Percentiles rank a stretch among this genome's conserved stretches.
phyloP scores from a whole-genome alignment of 2,797 vertebrate genomes.

The Sparus aurata region DNA sequence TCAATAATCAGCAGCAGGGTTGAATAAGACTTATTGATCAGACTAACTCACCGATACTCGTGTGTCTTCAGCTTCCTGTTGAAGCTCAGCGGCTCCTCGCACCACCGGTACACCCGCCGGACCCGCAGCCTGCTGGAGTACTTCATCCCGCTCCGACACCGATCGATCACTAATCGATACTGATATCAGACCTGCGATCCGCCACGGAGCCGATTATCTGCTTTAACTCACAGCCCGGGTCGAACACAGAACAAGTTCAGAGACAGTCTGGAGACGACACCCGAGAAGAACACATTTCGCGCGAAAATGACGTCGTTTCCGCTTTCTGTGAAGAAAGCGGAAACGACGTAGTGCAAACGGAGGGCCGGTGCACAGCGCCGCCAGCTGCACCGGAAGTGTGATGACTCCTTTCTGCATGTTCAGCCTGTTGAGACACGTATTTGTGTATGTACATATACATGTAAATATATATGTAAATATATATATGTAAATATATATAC shows the following conservation, averaged over 20 bases:
- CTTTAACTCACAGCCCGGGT: neutral
- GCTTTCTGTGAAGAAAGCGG: too few species aligned
- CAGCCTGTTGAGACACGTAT: too few species aligned
- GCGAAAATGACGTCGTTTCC: conserved; percentile 65
- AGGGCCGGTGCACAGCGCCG: neutral
- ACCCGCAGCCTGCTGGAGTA: conserved; percentile 82
- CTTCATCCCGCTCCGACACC: conserved; percentile 42
- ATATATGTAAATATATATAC: too few species aligned
- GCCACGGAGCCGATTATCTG: neutral
- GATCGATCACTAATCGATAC: fast-evolving
- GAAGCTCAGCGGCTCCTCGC: conserved; percentile 70
- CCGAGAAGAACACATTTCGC: conserved; percentile 53
- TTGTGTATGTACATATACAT: too few species aligned
- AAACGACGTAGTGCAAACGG: fast-evolving
- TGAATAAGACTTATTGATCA: too few species aligned
- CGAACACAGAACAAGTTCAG: neutral
- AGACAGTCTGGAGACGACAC: fast-evolving
- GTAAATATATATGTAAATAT: too few species aligned
- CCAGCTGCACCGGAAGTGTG: neutral
- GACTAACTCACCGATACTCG: conserved; percentile 84
- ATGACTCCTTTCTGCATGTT: too few species aligned
- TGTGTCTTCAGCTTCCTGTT: conserved; percentile 84
- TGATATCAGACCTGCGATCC: too few species aligned
- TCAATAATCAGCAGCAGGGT: too few species aligned
- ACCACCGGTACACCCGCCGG: conserved; percentile 85